phyloP scores from a whole-genome alignment of 2,797 vertebrate genomes.

The Merluccius polli region DNA sequence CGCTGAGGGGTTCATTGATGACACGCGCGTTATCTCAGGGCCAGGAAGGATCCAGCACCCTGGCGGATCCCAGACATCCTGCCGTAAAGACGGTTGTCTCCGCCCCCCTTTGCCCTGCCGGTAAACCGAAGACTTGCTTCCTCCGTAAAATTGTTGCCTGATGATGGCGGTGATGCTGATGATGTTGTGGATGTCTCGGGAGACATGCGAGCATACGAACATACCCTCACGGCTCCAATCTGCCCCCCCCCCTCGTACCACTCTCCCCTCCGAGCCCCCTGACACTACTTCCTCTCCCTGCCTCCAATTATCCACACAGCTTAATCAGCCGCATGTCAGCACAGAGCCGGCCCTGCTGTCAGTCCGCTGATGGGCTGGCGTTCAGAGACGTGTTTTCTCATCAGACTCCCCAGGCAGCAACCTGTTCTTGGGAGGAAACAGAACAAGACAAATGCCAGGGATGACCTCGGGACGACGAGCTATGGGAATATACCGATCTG shows the following conservation, averaged over 20 bases:
- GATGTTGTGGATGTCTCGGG: constrained; percentile 53
- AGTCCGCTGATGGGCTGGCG: constrained; percentile 11
- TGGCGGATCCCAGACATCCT: constrained; percentile 34
- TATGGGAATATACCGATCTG: constrained; percentile 23
- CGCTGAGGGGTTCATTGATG: constrained; percentile 36
- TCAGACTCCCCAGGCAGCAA: constrained; percentile 9
- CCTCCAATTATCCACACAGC: constrained; percentile 27
- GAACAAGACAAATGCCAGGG: constrained; percentile 18
- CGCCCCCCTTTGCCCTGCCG: constrained; percentile 32
- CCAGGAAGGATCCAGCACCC: constrained; percentile 49
- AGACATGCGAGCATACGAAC: constrained; percentile 29
- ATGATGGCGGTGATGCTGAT: constrained; percentile 35
- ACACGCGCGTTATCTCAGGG: constrained; percentile 36
- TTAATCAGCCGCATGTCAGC: constrained; percentile 45
- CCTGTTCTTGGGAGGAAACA: constrained; percentile 14
- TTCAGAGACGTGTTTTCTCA: constrained; percentile 28
- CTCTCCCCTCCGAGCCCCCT: constrained; percentile 12
- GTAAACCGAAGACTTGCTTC: constrained; percentile 48
- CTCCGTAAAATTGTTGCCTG: constrained; percentile 62
- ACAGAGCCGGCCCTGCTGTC: constrained; percentile 30
- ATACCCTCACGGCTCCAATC: constrained; percentile 39
- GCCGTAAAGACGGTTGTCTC: constrained; percentile 19
- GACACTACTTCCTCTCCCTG: constrained; percentile 37
- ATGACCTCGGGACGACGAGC: constrained; percentile 15
- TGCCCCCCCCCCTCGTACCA: not conserved